A percentile compares a stretch with the other conserved stretches of the same genome.
Conservation (phyloP, 2,888 invertebrate genomes). For the Noctua janthe region DNA sequence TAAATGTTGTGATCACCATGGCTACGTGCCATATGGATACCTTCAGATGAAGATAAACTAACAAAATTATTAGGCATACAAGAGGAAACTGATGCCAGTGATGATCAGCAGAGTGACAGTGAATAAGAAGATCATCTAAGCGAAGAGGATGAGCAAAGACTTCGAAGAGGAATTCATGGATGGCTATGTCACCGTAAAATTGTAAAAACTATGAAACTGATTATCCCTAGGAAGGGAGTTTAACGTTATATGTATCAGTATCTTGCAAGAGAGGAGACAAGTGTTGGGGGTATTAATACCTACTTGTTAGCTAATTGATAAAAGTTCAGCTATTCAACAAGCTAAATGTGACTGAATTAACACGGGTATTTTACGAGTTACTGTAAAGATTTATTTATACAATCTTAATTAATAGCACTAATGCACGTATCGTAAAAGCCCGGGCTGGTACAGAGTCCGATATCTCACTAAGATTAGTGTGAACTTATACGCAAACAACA, state of each 20-base stretch:
- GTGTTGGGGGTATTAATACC: no score
- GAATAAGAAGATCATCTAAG: no score
- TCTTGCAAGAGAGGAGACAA: not conserved
- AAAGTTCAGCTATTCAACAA: not conserved
- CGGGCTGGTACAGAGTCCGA: not conserved
- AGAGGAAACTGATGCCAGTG: no score
- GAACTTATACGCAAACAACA: constrained; percentile 7
- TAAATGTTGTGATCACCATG: no score
- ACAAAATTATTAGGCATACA: no score
- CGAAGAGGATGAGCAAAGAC: no score
- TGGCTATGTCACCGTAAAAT: no score
- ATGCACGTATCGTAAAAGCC: not conserved
- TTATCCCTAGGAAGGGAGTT: not conserved
- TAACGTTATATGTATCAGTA: not conserved
- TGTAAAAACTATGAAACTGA: no score
- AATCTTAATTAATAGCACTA: constrained; percentile 11
- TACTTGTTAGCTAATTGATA: not conserved
- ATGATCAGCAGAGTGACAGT: no score
- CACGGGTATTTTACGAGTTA: not conserved
- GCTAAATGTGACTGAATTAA: not conserved
- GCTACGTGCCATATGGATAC: no score
- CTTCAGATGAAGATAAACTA: no score
- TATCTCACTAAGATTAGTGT: constrained; percentile 43
- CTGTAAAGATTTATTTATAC: not conserved
- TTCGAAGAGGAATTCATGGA: no score